These are phyloP conservation scores for Eulemur macaco DNA, from an alignment of 2,113 vertebrate species.

Conservation along the genomic window DNA sequence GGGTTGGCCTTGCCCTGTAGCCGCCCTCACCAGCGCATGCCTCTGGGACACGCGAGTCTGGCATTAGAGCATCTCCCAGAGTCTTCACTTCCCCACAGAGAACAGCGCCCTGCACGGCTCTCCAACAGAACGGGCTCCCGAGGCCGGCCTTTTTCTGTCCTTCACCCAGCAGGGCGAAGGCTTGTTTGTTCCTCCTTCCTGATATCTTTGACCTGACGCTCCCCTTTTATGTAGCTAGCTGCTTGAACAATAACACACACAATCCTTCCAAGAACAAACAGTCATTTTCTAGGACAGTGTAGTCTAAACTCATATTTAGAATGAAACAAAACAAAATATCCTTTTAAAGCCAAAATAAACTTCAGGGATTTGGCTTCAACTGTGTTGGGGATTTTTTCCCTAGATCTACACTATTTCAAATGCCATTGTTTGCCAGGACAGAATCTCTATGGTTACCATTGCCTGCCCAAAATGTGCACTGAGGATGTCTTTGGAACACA, in stretches of 20 bases:
- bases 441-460: accelerated
- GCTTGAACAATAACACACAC: not conserved
- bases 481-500: not conserved
- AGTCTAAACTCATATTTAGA: not conserved
- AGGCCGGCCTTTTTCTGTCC: not conserved
- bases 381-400: not conserved
- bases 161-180: not conserved
- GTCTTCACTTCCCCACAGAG: not conserved
- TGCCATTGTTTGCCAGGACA: not conserved
- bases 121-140: not conserved
- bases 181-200: too few species aligned
- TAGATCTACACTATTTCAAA: not conserved
- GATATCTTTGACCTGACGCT: not conserved
- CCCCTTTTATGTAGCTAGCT: not conserved
- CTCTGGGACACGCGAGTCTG: accelerated
- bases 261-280: not conserved
- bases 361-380: not conserved
- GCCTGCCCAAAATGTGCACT: not conserved
- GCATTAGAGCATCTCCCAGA: not conserved
- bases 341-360: not conserved
- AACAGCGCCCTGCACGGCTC: accelerated
- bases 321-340: not conserved
- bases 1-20: not conserved
- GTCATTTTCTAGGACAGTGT: not conserved
- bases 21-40: accelerated